Evolutionary conservation across 2,888 invertebrate genomes (phyloP).

Genomic region (Diachrysia chrysitis): DNA sequence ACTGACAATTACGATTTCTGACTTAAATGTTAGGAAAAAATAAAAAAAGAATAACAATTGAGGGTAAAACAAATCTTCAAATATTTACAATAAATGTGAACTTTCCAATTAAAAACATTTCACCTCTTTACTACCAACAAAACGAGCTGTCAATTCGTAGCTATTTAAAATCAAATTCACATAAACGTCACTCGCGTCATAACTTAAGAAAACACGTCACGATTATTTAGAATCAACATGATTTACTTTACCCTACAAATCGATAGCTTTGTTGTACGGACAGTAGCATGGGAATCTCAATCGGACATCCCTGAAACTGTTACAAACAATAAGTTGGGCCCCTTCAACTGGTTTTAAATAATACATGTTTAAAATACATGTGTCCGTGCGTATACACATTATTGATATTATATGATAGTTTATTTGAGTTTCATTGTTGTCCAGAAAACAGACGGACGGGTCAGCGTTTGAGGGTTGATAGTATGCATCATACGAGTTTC

Average conservation of each 20-base stretch:
- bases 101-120: background rate
- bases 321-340: slow-evolving; percentile 59
- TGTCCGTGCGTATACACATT: slow-evolving; percentile 85
- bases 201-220: slow-evolving; percentile 82
- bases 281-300: slow-evolving; percentile 84
- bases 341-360: slow-evolving; percentile 85
- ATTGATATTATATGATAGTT: slow-evolving; percentile 89
- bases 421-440: slow-evolving; percentile 74
- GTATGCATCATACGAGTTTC: slow-evolving; percentile 18
- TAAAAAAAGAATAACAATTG: no score
- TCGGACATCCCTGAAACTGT: slow-evolving; percentile 69
- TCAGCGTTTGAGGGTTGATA: slow-evolving; percentile 65
- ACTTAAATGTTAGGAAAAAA: no score
- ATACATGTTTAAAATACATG: slow-evolving; percentile 89
- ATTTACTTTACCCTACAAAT: slow-evolving; percentile 77
- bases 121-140: slow-evolving; percentile 39
- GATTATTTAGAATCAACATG: slow-evolving; percentile 77
- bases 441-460: slow-evolving; percentile 69
- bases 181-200: slow-evolving; percentile 82
- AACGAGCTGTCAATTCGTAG: slow-evolving; percentile 63
- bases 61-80: no score
- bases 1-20: no score
- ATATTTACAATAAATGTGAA: background rate
- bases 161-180: slow-evolving; percentile 75
- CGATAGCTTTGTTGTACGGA: slow-evolving; percentile 77